Percentiles rank a stretch among this genome's conserved stretches.
phyloP scores from a whole-genome alignment of 2,797 vertebrate species.

The Stomatorhinus walkeri region DNA sequence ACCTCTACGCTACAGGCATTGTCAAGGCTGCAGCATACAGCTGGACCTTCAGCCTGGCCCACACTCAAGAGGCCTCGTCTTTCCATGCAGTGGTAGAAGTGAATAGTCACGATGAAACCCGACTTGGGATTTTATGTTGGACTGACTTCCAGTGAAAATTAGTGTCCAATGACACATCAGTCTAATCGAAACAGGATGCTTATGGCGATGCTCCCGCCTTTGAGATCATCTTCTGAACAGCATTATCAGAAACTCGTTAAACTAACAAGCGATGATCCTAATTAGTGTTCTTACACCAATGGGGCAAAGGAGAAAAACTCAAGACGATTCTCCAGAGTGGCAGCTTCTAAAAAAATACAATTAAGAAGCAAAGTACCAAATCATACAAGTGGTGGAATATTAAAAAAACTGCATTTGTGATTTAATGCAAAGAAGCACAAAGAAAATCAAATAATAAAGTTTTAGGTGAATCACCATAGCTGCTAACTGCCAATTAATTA shows the following conservation, averaged over 20 bases:
- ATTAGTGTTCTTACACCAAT: neutral
- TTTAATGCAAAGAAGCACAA: neutral
- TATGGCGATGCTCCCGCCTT: neutral
- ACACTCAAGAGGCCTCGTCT: neutral
- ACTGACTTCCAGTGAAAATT: neutral
- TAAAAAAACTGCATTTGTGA: neutral
- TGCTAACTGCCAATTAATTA: neutral
- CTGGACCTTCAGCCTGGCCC: neutral
- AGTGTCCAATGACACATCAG: neutral
- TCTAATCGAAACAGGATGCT: neutral
- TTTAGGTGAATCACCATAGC: neutral
- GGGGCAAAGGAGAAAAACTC: neutral
- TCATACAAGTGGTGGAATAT: neutral
- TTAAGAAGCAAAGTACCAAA: neutral
- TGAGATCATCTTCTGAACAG: neutral
- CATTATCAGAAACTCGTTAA: neutral
- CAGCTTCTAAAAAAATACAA: neutral
- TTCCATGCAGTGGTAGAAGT: neutral
- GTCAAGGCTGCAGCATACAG: neutral
- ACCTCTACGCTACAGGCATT: neutral
- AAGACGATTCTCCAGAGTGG: neutral
- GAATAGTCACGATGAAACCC: neutral
- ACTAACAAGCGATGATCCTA: neutral
- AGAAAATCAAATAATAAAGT: neutral
- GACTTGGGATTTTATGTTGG: neutral